These are phyloP conservation scores for Eupithecia tripunctaria DNA, from an alignment of 2,888 invertebrate genomes.

Conservation along the genomic window DNA sequence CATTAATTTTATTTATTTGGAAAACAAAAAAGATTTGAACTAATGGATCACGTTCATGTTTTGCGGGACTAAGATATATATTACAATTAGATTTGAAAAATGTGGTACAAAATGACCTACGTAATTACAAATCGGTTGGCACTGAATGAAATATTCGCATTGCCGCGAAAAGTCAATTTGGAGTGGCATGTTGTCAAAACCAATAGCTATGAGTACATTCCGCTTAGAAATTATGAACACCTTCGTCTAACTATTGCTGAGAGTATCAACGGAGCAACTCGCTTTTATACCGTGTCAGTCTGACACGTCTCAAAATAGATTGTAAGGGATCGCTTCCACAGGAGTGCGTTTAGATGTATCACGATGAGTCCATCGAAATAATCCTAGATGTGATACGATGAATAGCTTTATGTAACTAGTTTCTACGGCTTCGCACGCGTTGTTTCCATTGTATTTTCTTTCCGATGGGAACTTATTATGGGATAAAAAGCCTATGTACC, in stretches of 20 bases:
- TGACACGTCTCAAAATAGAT: slow-evolving; percentile 4
- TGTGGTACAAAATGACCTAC: neutral
- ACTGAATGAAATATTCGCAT: neutral
- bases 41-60: no score
- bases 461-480: neutral
- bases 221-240: slow-evolving; percentile 25
- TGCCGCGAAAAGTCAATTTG: neutral
- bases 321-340: slow-evolving; percentile 1
- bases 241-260: slow-evolving; percentile 29
- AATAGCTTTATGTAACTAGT: neutral
- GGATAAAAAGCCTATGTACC: no score
- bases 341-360: neutral
- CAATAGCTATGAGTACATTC: neutral
- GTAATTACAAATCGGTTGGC: neutral
- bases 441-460: neutral
- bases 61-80: neutral
- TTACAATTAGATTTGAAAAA: neutral
- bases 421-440: neutral
- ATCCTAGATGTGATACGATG: neutral
- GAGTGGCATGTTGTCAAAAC: slow-evolving; percentile 7
- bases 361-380: neutral
- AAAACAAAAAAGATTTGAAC: no score
- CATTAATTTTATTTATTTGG: no score
- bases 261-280: slow-evolving; percentile 11
- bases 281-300: slow-evolving; percentile 11